A percentile compares a stretch with the other conserved stretches of the same genome.
Evolutionary conservation across 2,888 invertebrate genomes (phyloP).

Genomic region (Drosophila subsilvestris): DNA sequence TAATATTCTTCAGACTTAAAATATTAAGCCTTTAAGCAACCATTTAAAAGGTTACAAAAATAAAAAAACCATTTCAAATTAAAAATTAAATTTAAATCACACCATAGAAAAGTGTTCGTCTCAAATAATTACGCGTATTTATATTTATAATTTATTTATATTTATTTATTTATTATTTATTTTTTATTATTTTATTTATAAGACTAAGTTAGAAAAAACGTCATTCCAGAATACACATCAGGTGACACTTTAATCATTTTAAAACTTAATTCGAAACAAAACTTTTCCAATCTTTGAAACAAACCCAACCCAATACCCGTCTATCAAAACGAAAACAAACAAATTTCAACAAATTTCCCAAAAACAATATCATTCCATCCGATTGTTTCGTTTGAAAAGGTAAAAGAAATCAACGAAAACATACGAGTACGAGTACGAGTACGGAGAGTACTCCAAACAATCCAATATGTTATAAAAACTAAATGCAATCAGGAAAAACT

Average conservation of each 20-base stretch:
- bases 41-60: too few relatives aligned
- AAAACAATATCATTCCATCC: neutral
- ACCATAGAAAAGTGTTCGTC: too few relatives aligned
- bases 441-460: neutral
- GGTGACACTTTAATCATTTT: neutral
- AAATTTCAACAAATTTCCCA: neutral
- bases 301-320: neutral
- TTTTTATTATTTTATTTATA: neutral
- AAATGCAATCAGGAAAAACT: constrained; percentile 42
- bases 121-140: too few relatives aligned
- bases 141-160: too few relatives aligned
- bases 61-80: too few relatives aligned
- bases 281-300: neutral
- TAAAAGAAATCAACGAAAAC: neutral
- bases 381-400: neutral
- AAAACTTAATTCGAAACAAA: neutral
- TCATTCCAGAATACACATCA: neutral
- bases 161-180: too few relatives aligned
- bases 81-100: too few relatives aligned
- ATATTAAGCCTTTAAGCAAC: too few relatives aligned
- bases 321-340: neutral
- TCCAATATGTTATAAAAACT: constrained; percentile 27
- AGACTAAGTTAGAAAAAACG: neutral
- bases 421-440: neutral
- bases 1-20: too few relatives aligned